phyloP scores from a whole-genome alignment of 2,797 vertebrate genomes.

The Pelodytes ibericus region DNA sequence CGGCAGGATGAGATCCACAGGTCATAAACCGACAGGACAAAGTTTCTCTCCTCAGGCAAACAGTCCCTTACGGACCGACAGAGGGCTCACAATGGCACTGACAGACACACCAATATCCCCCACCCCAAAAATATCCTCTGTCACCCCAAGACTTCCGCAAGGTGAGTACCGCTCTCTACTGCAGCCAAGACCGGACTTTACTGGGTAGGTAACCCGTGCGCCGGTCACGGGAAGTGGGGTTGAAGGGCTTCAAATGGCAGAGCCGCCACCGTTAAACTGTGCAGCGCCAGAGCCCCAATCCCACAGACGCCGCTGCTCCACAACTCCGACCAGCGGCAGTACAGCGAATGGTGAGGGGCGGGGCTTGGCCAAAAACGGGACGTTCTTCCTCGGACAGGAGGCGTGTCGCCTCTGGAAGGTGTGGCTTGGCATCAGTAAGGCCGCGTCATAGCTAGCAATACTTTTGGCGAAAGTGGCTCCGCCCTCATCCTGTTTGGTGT shows the following conservation, averaged over 20 bases:
- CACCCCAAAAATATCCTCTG: background rate
- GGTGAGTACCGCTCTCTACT: background rate
- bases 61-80: background rate
- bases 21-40: slow-evolving; percentile 8
- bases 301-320: slow-evolving; percentile 6
- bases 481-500: no score
- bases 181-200: background rate
- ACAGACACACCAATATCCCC: background rate
- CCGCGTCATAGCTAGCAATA: no score
- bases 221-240: background rate
- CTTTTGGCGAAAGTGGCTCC: no score
- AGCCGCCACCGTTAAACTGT: background rate
- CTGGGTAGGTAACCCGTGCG: background rate
- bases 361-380: no score
- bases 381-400: no score
- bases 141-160: slow-evolving; percentile 33
- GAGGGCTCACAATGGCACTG: background rate
- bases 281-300: slow-evolving; percentile 8
- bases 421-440: no score
- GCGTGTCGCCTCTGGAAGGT: no score
- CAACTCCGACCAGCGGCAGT: slow-evolving; percentile 30
- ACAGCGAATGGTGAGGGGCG: background rate
- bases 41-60: slow-evolving; percentile 30
- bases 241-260: background rate
- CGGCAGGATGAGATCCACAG: slow-evolving; percentile 13